Evolutionary conservation across 2,888 invertebrate genomes (phyloP).

Genomic region (Dysmachus trigonus): DNA sequence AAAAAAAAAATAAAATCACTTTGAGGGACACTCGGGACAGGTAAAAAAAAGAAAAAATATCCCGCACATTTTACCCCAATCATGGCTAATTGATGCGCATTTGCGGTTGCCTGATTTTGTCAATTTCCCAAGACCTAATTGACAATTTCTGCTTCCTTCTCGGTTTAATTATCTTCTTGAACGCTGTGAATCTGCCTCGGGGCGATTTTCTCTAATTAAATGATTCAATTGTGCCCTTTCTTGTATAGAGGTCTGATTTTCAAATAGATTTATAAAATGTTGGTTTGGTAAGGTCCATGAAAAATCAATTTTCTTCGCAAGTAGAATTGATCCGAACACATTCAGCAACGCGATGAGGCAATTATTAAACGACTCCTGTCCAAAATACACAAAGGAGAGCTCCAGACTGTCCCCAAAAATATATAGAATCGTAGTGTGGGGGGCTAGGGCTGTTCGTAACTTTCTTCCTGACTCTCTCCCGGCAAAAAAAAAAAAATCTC

Average conservation of each 20-base stretch:
- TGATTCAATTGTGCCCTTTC: neutral
- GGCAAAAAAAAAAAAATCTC: no score
- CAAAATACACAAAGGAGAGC: neutral
- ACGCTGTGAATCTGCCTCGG: neutral
- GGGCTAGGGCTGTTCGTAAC: neutral
- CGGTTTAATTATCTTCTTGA: slow-evolving; percentile 3
- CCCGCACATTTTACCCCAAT: neutral
- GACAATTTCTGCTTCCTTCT: slow-evolving; percentile 21
- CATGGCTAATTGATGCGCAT: neutral
- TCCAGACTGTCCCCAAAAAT: neutral
- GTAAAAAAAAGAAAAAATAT: neutral
- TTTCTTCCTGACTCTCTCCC: neutral
- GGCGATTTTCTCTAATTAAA: slow-evolving; percentile 18
- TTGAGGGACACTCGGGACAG: neutral
- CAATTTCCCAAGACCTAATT: slow-evolving; percentile 23
- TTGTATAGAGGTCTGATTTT: neutral
- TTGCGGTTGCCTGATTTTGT: slow-evolving; percentile 5
- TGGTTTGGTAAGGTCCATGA: neutral
- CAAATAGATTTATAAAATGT: neutral
- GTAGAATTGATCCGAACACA: neutral
- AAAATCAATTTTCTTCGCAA: slow-evolving; percentile 32
- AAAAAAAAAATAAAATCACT: no score
- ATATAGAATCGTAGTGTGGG: neutral
- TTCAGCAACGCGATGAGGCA: neutral
- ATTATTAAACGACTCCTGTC: neutral